Evolutionary conservation across 2,797 vertebrate species (phyloP), one percentile per base, ranked within the genome.

Genomic region (Schizopygopsis malacanthus): DNA sequence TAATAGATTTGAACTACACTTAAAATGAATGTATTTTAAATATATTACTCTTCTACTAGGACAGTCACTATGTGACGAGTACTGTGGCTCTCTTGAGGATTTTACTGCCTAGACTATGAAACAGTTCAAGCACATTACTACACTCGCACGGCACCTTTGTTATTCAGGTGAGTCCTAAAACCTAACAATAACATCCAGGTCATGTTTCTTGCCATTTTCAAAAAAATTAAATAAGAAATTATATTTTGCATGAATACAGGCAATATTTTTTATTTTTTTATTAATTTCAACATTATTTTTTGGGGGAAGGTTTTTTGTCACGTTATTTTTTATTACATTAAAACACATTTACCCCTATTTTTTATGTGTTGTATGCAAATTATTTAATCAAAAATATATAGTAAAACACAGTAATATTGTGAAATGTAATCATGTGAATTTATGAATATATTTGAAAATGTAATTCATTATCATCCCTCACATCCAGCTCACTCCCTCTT

Each of bases 41-140:
- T 20, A 22, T 56, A 4, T n/a, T 59, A 59, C 22, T 59, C 10
- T 59, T 59, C 56, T 59, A 59, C 18, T 4, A 56, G 52, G 52
- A 0, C 22, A 59, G 45, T 43, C 25, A 79, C 22, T 52, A 76
- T 87, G 87, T 54, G 18, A 81, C 20, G 87, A 61, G 45, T 75
- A 52, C n/a, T 82, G 65, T 25, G 13, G 10, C 94, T 93, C 83
- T 93, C 92, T 91, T 93, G 93, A 91, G 92, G 94, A 92, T 95
- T 89, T 93, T 93, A 95, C 91, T 92, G 88, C 93, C 95, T 96
- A 91, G 89, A 95, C 95, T 91, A 91, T 92, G 90, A 80, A 80
- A 83, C 41, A 65, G 8, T 45, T 72, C 15, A 78, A 82, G n/a
- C 78, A 16, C 50, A 70, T 41, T 54, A 47, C 45, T 81, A 50